Conservation (phyloP, 2,113 vertebrate genomes). For the Lepidothrix coronata region DNA sequence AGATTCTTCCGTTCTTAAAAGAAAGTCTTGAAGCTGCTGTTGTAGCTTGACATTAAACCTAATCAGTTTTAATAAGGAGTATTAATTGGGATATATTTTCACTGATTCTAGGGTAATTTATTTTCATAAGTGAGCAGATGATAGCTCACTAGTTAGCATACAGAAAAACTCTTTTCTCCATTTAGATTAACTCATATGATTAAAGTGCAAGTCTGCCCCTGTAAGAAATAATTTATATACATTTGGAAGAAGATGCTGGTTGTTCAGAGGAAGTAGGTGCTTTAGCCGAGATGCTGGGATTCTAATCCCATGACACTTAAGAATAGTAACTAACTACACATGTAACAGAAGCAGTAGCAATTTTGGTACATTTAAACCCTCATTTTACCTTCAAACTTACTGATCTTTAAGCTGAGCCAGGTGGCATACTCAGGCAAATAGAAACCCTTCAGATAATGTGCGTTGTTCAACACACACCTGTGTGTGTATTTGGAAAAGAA, state of each 20-base stretch:
- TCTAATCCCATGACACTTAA: constrained; percentile 14
- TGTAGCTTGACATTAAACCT: not conserved
- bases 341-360: constrained; percentile 7
- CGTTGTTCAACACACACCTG: constrained; percentile 68
- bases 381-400: constrained; percentile 21
- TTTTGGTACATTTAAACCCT: constrained; percentile 30
- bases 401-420: constrained; percentile 55
- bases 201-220: not conserved
- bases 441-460: constrained; percentile 42
- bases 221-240: not conserved
- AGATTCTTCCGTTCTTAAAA: not conserved
- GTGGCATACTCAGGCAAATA: constrained; percentile 45
- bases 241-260: not conserved
- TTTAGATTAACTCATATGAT: not conserved
- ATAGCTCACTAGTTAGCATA: not conserved
- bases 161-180: not conserved
- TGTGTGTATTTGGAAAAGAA: constrained; percentile 72
- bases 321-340: constrained; percentile 19
- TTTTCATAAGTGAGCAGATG: not conserved
- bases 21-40: not conserved
- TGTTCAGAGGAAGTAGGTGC: not conserved
- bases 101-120: not conserved
- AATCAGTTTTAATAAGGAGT: not conserved
- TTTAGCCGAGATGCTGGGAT: constrained; percentile 19
- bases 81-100: constrained; percentile 17